Conservation (phyloP, 1,140 invertebrate genomes). For the honey bee (Apis mellifera) region DNA sequence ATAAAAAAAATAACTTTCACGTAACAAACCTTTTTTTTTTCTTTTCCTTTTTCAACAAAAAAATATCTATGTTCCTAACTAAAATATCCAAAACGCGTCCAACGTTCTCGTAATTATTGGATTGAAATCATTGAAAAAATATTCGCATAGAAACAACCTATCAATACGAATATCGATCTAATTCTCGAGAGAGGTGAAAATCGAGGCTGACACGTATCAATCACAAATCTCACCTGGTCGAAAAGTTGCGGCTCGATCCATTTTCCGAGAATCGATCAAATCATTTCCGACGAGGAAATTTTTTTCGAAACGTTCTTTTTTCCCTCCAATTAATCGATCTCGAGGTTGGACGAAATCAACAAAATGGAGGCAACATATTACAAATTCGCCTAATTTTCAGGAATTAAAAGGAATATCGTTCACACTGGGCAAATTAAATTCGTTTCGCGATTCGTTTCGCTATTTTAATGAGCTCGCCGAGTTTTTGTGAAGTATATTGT, state of each 20-base stretch:
- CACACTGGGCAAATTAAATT: slow-evolving; percentile 14
- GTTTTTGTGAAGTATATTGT: background rate
- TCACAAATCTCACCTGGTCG: background rate
- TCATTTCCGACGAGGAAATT: background rate
- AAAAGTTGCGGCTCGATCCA: background rate
- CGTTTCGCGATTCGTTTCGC: background rate
- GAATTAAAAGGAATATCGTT: background rate
- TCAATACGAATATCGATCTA: background rate
- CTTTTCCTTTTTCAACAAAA: too few relatives aligned
- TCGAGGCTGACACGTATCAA: background rate
- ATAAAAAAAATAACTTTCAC: too few relatives aligned
- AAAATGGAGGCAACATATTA: too few relatives aligned
- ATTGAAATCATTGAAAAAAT: too few relatives aligned
- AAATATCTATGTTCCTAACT: too few relatives aligned
- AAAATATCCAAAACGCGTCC: too few relatives aligned
- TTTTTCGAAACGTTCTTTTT: too few relatives aligned
- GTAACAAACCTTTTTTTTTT: too few relatives aligned
- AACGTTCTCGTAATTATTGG: background rate
- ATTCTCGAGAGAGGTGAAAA: background rate
- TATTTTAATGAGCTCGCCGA: slow-evolving; percentile 5
- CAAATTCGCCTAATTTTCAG: background rate
- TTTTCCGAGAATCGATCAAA: background rate
- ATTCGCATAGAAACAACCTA: background rate
- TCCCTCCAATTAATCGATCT: background rate
- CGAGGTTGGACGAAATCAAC: too few relatives aligned